Percentiles rank a stretch among this genome's conserved stretches.
Evolutionary conservation across 2,797 vertebrate species (phyloP).

Genomic region (Amazona ochrocephala): DNA sequence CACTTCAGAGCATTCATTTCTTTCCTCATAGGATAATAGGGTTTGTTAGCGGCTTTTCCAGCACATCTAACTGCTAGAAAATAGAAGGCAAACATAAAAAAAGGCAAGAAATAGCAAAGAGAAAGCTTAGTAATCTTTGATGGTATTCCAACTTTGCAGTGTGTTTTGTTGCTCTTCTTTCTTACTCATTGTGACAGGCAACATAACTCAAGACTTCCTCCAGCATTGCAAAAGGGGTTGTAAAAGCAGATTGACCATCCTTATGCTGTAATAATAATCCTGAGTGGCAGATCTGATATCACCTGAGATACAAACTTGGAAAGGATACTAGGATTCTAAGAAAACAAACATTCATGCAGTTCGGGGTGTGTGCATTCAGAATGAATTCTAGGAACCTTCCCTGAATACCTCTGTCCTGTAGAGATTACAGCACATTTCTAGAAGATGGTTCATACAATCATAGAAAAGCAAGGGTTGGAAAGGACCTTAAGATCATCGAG

Average conservation of each 20-base stretch:
- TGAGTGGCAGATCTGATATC: not conserved
- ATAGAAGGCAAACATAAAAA: conserved; percentile 61
- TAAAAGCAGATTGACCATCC: not conserved
- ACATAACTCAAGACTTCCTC: not conserved
- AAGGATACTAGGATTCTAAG: not conserved
- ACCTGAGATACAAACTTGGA: not conserved
- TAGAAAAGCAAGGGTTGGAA: too few species aligned
- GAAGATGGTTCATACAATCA: not conserved
- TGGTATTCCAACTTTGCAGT: not conserved
- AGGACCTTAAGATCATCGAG: too few species aligned
- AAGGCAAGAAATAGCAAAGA: conserved; percentile 3
- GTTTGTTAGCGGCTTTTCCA: conserved; percentile 71
- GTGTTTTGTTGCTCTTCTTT: not conserved
- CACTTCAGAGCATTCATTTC: conserved; percentile 69
- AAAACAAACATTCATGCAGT: not conserved
- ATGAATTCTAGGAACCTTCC: not conserved
- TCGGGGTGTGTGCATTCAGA: not conserved
- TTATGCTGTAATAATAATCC: not conserved
- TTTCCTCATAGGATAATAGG: conserved; percentile 58
- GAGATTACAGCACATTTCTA: not conserved
- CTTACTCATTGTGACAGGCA: not conserved
- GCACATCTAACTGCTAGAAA: conserved; percentile 56
- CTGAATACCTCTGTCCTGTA: not conserved
- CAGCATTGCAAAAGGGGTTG: not conserved
- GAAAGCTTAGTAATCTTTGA: conserved; percentile 1